Evolutionary conservation across 2,797 vertebrate genomes (phyloP).

Genomic region (Chromobotia macracanthus): DNA sequence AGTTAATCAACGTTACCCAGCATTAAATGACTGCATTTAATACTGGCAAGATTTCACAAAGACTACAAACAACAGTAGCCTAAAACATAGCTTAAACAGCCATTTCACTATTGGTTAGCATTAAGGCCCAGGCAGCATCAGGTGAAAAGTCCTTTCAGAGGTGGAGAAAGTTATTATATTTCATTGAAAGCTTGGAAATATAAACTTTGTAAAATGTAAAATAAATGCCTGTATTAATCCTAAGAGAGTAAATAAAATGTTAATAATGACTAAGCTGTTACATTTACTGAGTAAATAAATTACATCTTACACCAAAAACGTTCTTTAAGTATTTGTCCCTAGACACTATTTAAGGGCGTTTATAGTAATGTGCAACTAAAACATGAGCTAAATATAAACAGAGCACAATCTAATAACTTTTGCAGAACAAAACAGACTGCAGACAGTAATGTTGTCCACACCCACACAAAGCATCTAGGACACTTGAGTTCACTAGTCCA

Average conservation of each 20-base stretch:
- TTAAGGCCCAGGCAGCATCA: too few relatives aligned
- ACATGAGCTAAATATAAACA: background rate
- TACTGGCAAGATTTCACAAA: background rate
- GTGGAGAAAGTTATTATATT: too few relatives aligned
- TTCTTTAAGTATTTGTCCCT: background rate
- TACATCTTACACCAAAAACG: background rate
- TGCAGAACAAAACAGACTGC: background rate
- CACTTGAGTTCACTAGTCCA: background rate
- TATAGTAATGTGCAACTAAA: background rate
- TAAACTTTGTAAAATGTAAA: too few relatives aligned
- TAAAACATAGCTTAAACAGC: background rate
- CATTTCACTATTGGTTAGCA: too few relatives aligned
- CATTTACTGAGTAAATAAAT: background rate
- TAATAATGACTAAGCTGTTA: background rate
- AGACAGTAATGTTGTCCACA: slow-evolving; percentile 13
- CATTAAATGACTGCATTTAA: background rate
- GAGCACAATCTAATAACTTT: slow-evolving; percentile 1
- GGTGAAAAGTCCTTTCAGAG: too few relatives aligned
- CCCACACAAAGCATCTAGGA: slow-evolving; percentile 21
- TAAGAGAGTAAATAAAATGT: background rate
- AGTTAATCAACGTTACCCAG: background rate
- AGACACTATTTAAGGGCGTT: background rate
- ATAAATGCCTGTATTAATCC: too few relatives aligned
- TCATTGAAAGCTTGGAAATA: too few relatives aligned
- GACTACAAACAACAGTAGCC: background rate